Conservation (phyloP, 2,797 vertebrate genomes). For the Mormyrus hasselquistii region DNA sequence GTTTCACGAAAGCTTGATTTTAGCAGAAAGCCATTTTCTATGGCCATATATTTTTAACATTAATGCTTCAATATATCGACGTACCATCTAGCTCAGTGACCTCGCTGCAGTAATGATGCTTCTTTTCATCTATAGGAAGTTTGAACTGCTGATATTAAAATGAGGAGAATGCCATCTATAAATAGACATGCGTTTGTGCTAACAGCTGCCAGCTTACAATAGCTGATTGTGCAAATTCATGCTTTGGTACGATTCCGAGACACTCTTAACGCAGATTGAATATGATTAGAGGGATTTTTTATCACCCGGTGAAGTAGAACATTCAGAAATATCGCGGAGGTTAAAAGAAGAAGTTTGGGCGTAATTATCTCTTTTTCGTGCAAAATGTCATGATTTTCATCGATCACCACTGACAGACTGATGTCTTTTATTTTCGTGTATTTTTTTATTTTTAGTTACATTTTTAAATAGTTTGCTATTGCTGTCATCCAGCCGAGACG, state of each 20-base stretch:
- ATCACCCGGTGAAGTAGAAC: background rate
- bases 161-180: background rate
- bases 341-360: background rate
- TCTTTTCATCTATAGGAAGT: background rate
- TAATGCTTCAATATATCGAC: background rate
- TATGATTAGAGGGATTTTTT: background rate
- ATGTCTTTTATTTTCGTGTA: background rate
- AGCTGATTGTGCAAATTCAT: background rate
- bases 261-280: background rate
- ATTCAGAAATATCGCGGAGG: background rate
- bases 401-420: background rate
- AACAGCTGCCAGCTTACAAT: background rate
- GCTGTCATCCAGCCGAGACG: background rate
- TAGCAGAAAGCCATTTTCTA: background rate
- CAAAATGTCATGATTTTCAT: background rate
- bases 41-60: background rate
- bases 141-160: background rate
- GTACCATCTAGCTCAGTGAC: background rate
- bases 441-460: background rate
- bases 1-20: background rate
- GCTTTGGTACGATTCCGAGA: background rate
- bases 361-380: background rate
- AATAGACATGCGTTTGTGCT: background rate
- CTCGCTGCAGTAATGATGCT: background rate
- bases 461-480: background rate